Conservation (phyloP, 1,140 invertebrate genomes). For the Cydia splendana region DNA sequence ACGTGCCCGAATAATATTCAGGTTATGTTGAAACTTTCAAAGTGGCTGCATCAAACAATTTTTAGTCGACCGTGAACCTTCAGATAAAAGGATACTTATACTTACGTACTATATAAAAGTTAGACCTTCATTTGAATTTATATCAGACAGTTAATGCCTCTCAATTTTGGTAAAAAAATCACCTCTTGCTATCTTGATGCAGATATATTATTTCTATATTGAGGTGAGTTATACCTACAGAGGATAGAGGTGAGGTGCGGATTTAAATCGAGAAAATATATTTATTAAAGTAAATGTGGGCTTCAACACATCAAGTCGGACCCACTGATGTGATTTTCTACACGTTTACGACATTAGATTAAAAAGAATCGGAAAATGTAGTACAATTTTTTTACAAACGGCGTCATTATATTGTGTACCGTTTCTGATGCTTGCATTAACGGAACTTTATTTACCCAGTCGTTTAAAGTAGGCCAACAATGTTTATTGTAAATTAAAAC, state of each 20-base stretch:
- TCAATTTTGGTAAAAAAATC: background rate
- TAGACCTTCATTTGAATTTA: slow-evolving; percentile 30
- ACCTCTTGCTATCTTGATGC: slow-evolving; percentile 4
- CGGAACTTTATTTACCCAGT: background rate
- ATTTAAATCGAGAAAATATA: too few relatives aligned
- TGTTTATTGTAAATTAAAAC: slow-evolving; percentile 4
- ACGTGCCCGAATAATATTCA: background rate
- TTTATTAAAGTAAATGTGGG: too few relatives aligned
- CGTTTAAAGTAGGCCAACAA: background rate
- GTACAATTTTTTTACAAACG: too few relatives aligned
- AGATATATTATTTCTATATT: background rate
- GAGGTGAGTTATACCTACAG: background rate
- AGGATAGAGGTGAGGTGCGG: background rate
- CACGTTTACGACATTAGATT: too few relatives aligned
- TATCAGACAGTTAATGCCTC: slow-evolving; percentile 25
- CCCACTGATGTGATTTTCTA: too few relatives aligned
- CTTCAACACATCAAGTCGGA: too few relatives aligned
- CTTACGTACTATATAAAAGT: slow-evolving; percentile 22
- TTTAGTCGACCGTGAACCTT: slow-evolving; percentile 16
- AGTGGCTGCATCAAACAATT: background rate
- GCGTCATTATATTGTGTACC: too few relatives aligned
- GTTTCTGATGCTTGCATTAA: background rate
- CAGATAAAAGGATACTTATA: slow-evolving; percentile 11
- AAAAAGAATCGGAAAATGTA: too few relatives aligned
- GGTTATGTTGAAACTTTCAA: background rate